Evolutionary conservation across 2,113 vertebrate genomes (phyloP), one percentile per base, ranked within the genome.

Genomic region (Globicephala melas): DNA sequence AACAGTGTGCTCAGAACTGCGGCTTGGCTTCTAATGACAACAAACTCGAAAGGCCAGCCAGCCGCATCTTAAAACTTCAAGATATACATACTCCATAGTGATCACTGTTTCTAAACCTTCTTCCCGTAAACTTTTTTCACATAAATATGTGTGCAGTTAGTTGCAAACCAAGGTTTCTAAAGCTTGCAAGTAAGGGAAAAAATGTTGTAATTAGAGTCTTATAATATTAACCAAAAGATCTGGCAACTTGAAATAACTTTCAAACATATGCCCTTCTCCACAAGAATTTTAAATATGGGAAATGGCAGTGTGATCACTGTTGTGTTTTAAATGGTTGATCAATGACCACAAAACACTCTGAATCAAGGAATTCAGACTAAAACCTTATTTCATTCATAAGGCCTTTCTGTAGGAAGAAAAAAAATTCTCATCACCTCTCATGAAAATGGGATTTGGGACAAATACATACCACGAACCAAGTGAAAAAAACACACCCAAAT

Each of bases 201-300:
- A 60, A 67, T 14, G 47, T 9, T 31, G 8, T 62, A 62, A 86
- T 53, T 23, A 44, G 20, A 68, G n/a, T 85, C 31, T 38, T 63
- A 79, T 8, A 53, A 33, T 84, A 67, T n/a, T 33, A 94, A 89
- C 26, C 17, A 21, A 77, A 88, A 91, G n/a, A 83, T 11, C 23
- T 55, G 26, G 13, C 12, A 33, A 80, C 65, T 65, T 65, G 74
- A 94, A 94, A 28, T 90, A 53, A 79, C 85, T 97, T 96, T 79
- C 58, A 73, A 90, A 65, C 13, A 7, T 33, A 20, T 58, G n/a
- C 33, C 26, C 28, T 93, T 33, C 23, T 71, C 47, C n/a, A 60
- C 80, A 89, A 50, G 33, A 44, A 36, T 28, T 63, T n/a, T 50
- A 20, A 31, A 70, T 14, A 14, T 33, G 21, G 55, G 88, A 84